These are phyloP conservation scores for Pangasius larnaudii DNA, from an alignment of 2,797 vertebrate species.

Conservation along the genomic window DNA sequence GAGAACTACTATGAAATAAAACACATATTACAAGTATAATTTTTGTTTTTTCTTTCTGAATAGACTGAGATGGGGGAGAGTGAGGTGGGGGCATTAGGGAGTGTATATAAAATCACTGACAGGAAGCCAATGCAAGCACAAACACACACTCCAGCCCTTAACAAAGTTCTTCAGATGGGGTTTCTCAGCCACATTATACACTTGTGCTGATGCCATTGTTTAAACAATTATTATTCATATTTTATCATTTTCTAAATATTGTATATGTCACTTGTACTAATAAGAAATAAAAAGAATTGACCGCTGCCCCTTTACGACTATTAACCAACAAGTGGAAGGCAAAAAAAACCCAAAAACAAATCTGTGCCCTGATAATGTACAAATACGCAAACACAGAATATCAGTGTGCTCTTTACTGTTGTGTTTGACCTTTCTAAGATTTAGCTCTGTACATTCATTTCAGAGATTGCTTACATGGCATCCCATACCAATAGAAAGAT, in stretches of 20 bases:
- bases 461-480: background rate
- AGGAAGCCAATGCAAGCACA: background rate
- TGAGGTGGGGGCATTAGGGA: background rate
- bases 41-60: background rate
- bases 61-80: background rate
- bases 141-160: background rate
- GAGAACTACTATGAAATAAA: background rate
- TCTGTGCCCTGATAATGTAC: background rate
- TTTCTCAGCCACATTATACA: background rate
- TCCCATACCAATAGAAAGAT: background rate
- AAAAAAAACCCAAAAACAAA: background rate
- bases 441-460: background rate
- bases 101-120: background rate
- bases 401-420: background rate
- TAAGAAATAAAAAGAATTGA: background rate
- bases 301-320: background rate
- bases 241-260: background rate
- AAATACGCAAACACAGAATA: background rate
- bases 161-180: background rate
- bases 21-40: background rate
- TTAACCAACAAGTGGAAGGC: background rate
- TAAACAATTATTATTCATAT: background rate
- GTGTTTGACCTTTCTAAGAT: background rate
- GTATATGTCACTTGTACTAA: background rate
- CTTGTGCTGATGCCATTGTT: background rate